Conservation (phyloP, 2,113 vertebrate genomes). For the Gnathonemus longibarbis region DNA sequence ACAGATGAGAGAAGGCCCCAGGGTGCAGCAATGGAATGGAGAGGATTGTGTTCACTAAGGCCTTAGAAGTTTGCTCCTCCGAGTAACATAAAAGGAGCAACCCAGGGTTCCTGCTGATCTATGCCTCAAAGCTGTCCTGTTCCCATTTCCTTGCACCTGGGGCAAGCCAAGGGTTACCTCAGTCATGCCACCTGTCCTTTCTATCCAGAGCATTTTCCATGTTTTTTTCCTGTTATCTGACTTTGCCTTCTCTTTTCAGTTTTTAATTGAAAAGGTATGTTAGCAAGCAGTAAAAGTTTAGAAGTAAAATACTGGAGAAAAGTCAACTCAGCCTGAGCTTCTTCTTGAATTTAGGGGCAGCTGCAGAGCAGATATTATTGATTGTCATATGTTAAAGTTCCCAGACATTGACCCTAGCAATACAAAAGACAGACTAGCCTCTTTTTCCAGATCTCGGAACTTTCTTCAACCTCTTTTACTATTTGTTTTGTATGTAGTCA, state of each 20-base stretch:
- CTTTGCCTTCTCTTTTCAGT: neutral
- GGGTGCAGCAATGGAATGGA: neutral
- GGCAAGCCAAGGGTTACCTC: neutral
- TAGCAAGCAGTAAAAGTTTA: too few species aligned
- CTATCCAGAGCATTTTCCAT: neutral
- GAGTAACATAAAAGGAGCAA: neutral
- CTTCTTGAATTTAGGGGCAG: neutral
- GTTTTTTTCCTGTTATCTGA: neutral
- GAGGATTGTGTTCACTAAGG: neutral
- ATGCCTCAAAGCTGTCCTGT: neutral
- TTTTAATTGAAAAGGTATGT: neutral
- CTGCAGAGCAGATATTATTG: neutral
- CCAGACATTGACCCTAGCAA: neutral
- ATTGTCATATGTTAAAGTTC: neutral
- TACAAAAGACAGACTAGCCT: neutral
- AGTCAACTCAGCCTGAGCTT: neutral
- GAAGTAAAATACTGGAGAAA: neutral
- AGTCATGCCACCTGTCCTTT: neutral
- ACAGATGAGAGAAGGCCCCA: neutral
- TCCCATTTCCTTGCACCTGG: neutral
- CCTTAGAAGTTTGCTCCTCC: neutral
- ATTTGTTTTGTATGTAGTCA: neutral
- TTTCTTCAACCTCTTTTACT: neutral
- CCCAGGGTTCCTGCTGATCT: neutral
- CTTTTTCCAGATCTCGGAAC: neutral